Base-by-base conservation (phyloP, 1,140 invertebrate genomes). In the Ceratina australensis region DNA sequence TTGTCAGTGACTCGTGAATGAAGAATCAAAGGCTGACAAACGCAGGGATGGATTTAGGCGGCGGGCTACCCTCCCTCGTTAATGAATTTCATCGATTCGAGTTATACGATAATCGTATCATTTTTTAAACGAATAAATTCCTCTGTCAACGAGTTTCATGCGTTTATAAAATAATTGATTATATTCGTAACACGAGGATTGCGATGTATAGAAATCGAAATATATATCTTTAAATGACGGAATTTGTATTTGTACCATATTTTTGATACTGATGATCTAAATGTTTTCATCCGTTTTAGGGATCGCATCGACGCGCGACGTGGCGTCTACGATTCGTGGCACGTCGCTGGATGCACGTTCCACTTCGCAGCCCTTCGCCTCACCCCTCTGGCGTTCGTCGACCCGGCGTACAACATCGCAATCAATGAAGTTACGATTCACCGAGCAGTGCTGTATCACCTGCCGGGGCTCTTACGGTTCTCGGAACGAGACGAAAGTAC, bases 361-460 rank as follows among this genome's bases (percentile, higher is more conserved):
- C 57, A 80, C 71, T 84, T 85, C 47, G 47, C 72, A 65, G 59
- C 67, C 72, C 74, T 82, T 68, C 69, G 28, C 64, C 81, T 65
- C 63, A 56, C 73, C 57, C 47, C 77, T 71, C 54, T 57, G 24
- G 67, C 73, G 68, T 78, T 61, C 77, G 75, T 81, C 79, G 81
- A 81, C 87, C 89, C 81, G 86, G 87, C 88, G 87, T 88, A 90
- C 86, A 81, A 87, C 86, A 86, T 90, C 79, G 88, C 90, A 91
- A 91, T 91, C 90, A 91, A 91, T 91, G 90, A 91, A 91, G 90
- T 89, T 89, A 91, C 90, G 90, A 90, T 88, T 91, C 89, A 90
- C 86, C 86, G 85, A 89, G 85, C 90, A 90, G 88, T 89, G 86
- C 83, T 86, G 89, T 91, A 87, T 63, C 80, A 75, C 54, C 22